These are phyloP conservation scores for Ceyx cyanopectus DNA, from an alignment of 2,113 vertebrate species.

Conservation along the genomic window DNA sequence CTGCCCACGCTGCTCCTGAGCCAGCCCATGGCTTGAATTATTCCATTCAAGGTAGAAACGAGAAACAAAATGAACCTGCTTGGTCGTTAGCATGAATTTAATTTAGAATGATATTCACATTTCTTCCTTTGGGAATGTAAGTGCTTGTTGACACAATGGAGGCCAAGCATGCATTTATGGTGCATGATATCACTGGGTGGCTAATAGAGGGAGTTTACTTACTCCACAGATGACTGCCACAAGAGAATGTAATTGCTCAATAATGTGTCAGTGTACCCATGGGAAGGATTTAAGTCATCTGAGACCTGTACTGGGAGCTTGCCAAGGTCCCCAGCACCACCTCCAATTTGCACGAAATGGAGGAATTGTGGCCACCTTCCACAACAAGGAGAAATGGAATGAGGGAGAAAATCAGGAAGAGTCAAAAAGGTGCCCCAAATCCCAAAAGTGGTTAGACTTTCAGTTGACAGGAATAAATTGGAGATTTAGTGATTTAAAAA, in stretches of 20 bases:
- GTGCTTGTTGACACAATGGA: conserved; percentile 56
- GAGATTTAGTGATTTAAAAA: background rate
- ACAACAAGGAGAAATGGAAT: background rate
- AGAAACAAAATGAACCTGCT: background rate
- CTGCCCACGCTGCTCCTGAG: too few species aligned
- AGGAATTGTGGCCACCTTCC: background rate
- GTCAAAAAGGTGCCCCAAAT: background rate
- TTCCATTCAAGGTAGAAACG: background rate
- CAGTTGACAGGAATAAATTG: background rate
- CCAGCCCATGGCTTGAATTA: background rate
- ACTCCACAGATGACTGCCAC: conserved; percentile 66
- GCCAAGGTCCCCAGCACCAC: conserved; percentile 37
- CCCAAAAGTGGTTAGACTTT: background rate
- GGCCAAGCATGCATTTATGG: conserved; percentile 56
- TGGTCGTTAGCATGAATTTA: background rate
- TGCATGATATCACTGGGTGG: conserved; percentile 50
- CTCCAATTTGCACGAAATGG: conserved; percentile 1
- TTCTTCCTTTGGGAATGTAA: conserved; percentile 32
- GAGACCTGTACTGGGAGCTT: conserved; percentile 43
- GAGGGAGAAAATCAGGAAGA: background rate
- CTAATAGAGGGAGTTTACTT: conserved; percentile 55
- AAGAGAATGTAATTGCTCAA: conserved; percentile 72
- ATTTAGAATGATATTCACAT: background rate
- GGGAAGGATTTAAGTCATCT: conserved; percentile 60
- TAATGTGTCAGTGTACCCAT: conserved; percentile 42